phyloP scores from a whole-genome alignment of 2,113 vertebrate species.

The Bubo scandiacus region DNA sequence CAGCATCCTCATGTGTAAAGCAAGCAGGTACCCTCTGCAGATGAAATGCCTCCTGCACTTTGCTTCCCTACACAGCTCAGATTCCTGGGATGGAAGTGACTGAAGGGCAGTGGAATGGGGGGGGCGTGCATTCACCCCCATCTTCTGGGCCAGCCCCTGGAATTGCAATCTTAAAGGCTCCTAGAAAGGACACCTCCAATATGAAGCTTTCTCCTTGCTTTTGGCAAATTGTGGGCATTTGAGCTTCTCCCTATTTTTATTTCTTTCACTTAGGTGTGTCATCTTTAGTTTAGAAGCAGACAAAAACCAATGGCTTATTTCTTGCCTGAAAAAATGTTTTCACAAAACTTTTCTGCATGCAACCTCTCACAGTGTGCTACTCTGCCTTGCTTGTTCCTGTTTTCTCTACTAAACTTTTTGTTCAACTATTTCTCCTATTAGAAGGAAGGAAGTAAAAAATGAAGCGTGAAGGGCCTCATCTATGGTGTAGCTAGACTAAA shows the following conservation, averaged over 20 bases:
- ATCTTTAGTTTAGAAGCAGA: neutral
- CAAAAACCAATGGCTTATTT: neutral
- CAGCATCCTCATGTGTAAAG: neutral
- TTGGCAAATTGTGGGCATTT: neutral
- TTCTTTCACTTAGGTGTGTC: neutral
- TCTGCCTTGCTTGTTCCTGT: neutral
- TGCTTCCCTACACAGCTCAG: neutral
- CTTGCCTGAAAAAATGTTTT: neutral
- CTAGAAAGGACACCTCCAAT: neutral
- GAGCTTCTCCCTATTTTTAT: neutral
- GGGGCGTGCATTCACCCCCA: fast-evolving
- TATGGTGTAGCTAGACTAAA: neutral
- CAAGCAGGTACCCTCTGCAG: neutral
- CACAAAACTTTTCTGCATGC: neutral
- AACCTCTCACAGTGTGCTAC: neutral
- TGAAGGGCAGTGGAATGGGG: neutral
- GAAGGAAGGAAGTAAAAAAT: neutral
- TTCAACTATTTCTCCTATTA: neutral
- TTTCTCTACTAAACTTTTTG: neutral
- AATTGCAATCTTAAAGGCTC: neutral
- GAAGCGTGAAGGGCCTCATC: neutral
- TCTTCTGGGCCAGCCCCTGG: neutral
- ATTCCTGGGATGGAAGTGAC: neutral
- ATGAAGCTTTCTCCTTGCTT: neutral
- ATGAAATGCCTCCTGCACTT: neutral